phyloP scores from a whole-genome alignment of 2,113 vertebrate species.

The Sander lucioperca region DNA sequence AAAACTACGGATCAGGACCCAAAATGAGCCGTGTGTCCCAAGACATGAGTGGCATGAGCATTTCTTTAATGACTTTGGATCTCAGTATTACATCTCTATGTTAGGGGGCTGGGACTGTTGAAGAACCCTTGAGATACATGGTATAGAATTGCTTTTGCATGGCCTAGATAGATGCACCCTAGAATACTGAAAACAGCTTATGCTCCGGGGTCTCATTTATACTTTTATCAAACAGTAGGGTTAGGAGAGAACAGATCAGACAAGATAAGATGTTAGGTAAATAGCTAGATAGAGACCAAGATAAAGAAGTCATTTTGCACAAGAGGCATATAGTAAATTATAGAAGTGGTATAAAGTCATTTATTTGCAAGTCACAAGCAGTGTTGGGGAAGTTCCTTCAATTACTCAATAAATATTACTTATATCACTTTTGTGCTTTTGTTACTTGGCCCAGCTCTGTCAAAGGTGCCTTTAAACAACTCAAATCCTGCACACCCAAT shows the following conservation, averaged over 20 bases:
- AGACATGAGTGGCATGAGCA: conserved; percentile 19
- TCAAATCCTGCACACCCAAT: not conserved
- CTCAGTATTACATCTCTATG: not conserved
- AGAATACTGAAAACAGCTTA: conserved; percentile 22
- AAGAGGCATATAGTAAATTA: conserved; percentile 3
- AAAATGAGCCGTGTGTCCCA: conserved; percentile 13
- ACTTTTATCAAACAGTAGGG: conserved; percentile 27
- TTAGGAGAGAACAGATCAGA: conserved; percentile 20
- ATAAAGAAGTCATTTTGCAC: not conserved
- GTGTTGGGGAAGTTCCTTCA: not conserved
- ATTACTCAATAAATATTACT: not conserved
- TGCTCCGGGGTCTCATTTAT: conserved; percentile 41
- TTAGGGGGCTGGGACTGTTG: conserved; percentile 3
- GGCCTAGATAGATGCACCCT: conserved; percentile 36
- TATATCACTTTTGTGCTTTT: too few species aligned
- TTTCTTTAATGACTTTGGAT: conserved; percentile 1
- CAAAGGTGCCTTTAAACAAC: not conserved
- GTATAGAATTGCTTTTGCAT: conserved; percentile 26
- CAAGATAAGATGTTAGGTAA: conserved; percentile 31
- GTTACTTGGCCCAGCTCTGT: not conserved
- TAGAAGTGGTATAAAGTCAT: not conserved
- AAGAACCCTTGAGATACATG: conserved; percentile 2
- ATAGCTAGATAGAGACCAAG: conserved; percentile 27
- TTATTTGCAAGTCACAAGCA: not conserved
- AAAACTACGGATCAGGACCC: conserved; percentile 45